Percentiles rank a stretch among this genome's conserved stretches.
Conservation (phyloP, 2,888 invertebrate species). For the Urechis unicinctus region DNA sequence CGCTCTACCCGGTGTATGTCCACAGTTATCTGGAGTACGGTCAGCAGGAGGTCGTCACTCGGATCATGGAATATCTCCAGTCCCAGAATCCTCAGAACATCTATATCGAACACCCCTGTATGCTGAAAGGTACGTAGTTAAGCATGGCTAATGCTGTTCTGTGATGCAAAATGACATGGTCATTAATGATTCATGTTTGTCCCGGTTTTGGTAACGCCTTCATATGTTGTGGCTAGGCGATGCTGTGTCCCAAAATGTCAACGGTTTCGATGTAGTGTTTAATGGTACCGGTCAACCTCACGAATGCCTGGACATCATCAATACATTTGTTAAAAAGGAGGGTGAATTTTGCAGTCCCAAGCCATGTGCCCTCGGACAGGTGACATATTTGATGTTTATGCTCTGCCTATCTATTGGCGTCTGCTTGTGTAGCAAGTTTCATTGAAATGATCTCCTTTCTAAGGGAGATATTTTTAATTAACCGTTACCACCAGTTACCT, state of each 20-base stretch:
- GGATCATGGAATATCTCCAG: slow-evolving; percentile 18
- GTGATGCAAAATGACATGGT: no score
- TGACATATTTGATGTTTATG: no score
- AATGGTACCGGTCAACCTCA: slow-evolving; percentile 28
- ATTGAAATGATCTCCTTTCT: no score
- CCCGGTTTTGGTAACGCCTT: slow-evolving; percentile 1
- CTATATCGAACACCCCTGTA: slow-evolving; percentile 33
- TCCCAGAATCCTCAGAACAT: slow-evolving; percentile 9
- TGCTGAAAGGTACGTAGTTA: slow-evolving; percentile 29
- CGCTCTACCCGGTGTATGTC: slow-evolving; percentile 39
- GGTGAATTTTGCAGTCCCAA: slow-evolving; percentile 21
- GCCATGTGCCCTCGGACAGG: slow-evolving; percentile 36
- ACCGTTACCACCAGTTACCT: no score
- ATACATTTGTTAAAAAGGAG: slow-evolving; percentile 14
- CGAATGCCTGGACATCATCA: slow-evolving; percentile 23
- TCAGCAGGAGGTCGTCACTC: slow-evolving; percentile 27
- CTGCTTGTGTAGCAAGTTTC: no score
- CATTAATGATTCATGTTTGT: not conserved
- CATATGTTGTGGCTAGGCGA: not conserved
- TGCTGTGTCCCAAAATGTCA: not conserved
- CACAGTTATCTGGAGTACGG: slow-evolving; percentile 46
- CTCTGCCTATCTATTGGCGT: no score
- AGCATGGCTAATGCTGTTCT: not conserved
- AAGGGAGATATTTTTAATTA: no score
- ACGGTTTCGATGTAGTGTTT: not conserved